Evolutionary conservation across 2,797 vertebrate species (phyloP), one percentile per base, ranked within the genome.

Genomic region (Hipposideros larvatus): DNA sequence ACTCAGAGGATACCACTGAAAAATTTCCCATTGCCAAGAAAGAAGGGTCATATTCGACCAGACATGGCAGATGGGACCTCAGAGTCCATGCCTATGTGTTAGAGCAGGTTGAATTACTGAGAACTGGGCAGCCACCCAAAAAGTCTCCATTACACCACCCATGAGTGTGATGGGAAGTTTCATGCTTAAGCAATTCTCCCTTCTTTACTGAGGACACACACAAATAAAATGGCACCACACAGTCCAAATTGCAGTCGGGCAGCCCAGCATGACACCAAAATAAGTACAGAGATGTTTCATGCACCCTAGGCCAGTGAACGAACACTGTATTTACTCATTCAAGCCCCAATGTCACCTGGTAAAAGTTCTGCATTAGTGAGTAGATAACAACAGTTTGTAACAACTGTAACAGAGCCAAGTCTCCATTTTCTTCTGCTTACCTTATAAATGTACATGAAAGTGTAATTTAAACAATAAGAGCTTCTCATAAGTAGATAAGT

Each of bases 1-100:
- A 82, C 86, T 83, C 63, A 37, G 2, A 88, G 34, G n/a, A 41
- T 34, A 75, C 21, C 18, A 71, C 57, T 57, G 53, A n/a, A 53
- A 87, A 94, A 87, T 34, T 57, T 37, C 31, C 61, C 41, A 78
- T 24, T 48, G 26, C 70, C 46, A 80, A 91, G 71, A 90, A 90
- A 93, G 41, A 14, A 84, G 28, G 41, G 43, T 87, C 75, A 77
- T 43, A 34, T 11, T 24, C 34, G 77, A 86, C 5, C 57, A 92
- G 87, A 88, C 31, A 63, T 10, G 21, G 73, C 85, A 41, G 26
- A 57, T 51, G 46, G 53, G 48, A 57, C 18, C 22, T 41, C 22
- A 4, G 16, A 87, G n/a, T 28, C 55, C 46, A 5, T 2, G 8
- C 59, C 37, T 90, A 59, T 63, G 51, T 24, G 66, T 84, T 88